Evolutionary conservation across 2,797 vertebrate species (phyloP).

Genomic region (Florisuga fusca): DNA sequence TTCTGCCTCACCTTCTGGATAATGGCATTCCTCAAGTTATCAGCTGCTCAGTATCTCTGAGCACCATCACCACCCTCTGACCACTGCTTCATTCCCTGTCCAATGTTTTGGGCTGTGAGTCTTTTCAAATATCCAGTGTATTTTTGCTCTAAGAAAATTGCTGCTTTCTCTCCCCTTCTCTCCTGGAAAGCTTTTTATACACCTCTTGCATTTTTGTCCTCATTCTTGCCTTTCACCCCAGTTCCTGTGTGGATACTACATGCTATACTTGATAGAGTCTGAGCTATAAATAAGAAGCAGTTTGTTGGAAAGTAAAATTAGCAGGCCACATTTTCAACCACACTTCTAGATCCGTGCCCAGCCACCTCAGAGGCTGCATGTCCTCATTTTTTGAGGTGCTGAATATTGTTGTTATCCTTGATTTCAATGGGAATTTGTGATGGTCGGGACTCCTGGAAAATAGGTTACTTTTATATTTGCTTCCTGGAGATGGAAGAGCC

Average conservation of each 20-base stretch:
- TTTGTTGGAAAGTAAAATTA: slow-evolving; percentile 68
- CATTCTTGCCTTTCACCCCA: slow-evolving; percentile 65
- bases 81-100: background rate
- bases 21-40: background rate
- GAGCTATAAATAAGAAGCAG: slow-evolving; percentile 65
- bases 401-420: slow-evolving; percentile 48
- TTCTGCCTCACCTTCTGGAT: background rate
- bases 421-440: slow-evolving; percentile 41
- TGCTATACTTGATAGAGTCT: slow-evolving; percentile 58
- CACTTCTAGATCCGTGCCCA: slow-evolving; percentile 39
- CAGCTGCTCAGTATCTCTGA: background rate
- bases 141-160: background rate
- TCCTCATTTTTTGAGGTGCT: slow-evolving; percentile 46
- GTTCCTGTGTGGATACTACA: slow-evolving; percentile 54
- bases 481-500: background rate
- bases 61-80: background rate
- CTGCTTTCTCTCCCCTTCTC: background rate
- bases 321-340: slow-evolving; percentile 43
- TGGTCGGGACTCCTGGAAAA: slow-evolving; percentile 34
- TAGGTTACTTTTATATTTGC: slow-evolving; percentile 31
- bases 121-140: background rate
- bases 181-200: background rate
- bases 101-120: background rate
- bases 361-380: slow-evolving; percentile 26
- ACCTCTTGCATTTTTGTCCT: slow-evolving; percentile 57